phyloP scores from a whole-genome alignment of 2,797 vertebrate genomes.

The Myotis daubentonii region DNA sequence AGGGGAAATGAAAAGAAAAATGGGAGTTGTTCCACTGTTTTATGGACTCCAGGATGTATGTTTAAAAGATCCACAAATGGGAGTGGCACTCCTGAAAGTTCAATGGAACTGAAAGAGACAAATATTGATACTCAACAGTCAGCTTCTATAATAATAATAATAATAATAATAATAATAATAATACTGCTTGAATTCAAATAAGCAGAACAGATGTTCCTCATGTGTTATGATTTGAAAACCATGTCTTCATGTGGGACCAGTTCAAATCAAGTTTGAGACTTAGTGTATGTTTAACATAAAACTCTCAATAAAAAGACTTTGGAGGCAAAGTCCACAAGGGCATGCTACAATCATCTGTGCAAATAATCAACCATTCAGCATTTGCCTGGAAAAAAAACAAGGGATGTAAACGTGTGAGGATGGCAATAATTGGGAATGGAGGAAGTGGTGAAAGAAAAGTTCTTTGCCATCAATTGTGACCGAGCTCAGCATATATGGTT shows the following conservation, averaged over 20 bases:
- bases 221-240: slow-evolving; percentile 70
- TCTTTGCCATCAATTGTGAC: slow-evolving; percentile 48
- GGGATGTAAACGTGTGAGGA: slow-evolving; percentile 31
- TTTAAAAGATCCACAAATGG: slow-evolving; percentile 64
- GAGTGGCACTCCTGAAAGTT: slow-evolving; percentile 54
- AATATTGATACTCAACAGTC: slow-evolving; percentile 53
- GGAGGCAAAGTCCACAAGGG: slow-evolving; percentile 57
- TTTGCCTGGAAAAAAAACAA: slow-evolving; percentile 60
- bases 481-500: background rate
- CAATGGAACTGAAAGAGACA: slow-evolving; percentile 67
- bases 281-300: slow-evolving; percentile 77
- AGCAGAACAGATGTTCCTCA: slow-evolving; percentile 72
- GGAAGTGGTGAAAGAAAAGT: slow-evolving; percentile 58
- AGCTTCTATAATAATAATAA: slow-evolving; percentile 60
- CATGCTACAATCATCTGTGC: slow-evolving; percentile 58
- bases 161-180: slow-evolving; percentile 53
- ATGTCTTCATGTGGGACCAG: slow-evolving; percentile 73
- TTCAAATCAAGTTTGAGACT: slow-evolving; percentile 69
- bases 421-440: slow-evolving; percentile 15
- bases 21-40: slow-evolving; percentile 33
- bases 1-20: slow-evolving; percentile 43
- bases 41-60: slow-evolving; percentile 17
- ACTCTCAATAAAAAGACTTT: slow-evolving; percentile 73
- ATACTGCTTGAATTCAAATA: slow-evolving; percentile 62
- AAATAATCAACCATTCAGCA: slow-evolving; percentile 58